These are phyloP conservation scores for Etia nguti DNA, from an alignment of 2,113 vertebrate species.

Conservation along the genomic window DNA sequence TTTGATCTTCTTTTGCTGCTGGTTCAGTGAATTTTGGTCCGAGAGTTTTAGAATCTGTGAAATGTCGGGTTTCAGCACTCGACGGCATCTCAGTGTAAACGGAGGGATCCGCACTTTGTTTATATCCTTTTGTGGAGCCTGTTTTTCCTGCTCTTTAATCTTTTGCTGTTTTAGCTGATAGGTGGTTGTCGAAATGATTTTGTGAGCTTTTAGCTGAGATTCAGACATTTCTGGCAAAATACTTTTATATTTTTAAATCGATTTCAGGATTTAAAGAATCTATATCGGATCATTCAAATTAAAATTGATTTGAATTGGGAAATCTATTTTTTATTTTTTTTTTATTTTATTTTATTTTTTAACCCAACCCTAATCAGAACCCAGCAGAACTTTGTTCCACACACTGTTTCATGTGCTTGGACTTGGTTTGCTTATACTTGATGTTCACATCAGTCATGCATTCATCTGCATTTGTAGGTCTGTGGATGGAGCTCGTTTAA, in stretches of 20 bases:
- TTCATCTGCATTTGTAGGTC: background rate
- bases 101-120: background rate
- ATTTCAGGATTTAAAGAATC: background rate
- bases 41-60: background rate
- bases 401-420: background rate
- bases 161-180: background rate
- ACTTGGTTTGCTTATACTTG: background rate
- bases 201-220: background rate
- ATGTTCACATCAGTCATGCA: background rate
- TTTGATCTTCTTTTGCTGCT: background rate
- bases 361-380: background rate
- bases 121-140: background rate
- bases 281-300: too few relatives aligned
- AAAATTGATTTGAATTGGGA: too few relatives aligned
- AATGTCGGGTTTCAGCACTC: background rate
- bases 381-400: background rate
- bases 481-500: background rate
- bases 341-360: background rate
- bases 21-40: background rate
- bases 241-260: background rate
- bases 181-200: background rate
- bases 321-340: background rate
- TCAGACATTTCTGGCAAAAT: background rate
- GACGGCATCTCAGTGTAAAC: too few relatives aligned
- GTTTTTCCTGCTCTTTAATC: background rate